Base-by-base conservation (phyloP, 2,113 vertebrate genomes). In the Passerina amoena region DNA sequence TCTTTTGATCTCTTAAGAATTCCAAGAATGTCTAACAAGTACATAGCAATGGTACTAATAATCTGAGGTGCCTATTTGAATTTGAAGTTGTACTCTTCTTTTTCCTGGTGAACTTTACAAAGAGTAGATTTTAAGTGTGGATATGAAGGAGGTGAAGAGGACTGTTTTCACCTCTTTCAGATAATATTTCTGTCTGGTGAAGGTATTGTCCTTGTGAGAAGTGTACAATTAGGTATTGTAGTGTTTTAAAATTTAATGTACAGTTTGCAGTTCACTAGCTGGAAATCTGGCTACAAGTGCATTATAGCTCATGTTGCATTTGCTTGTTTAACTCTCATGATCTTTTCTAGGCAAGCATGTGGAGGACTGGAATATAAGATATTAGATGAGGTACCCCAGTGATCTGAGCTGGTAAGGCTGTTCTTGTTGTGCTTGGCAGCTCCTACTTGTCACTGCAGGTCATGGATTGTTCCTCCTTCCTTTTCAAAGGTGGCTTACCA, bases 1-100 rank as follows among this genome's bases (percentile, higher is more conserved):
- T 85, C 94, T 81, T 95, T 93, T 94, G 84, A 91, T 95, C 78
- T 93, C 81, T 79, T n/a, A 95, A 87, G 73, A 85, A 93, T 97
- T 90, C 73, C 90, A 90, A 37, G 95, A 96, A 96, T 87, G 94
- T 71, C 33, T 92, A 81, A 80, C 72, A 81, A 92, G 86, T 82
- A 82, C n/a, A 13, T 48, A 79, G 92, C 28, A 71, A 5, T 59
- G 19, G 65, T 82, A 15, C 69, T 91, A 45, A 68, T 79, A 89
- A 71, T 64, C 69, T 40, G 84, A 91, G 82, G 61, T 76, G 84
- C 4, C 22, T 84, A 40, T 92, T 91, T 10, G 9, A 69, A 61
- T 90, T 72, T 83, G 60, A 71, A 59, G 27, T 68, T 94, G 73
- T 79, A 35, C 44, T 70, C 37, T 61, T 70, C 25, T 68, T 42